These are phyloP conservation scores for Girardinus metallicus DNA, from an alignment of 2,797 vertebrate genomes.

Conservation along the genomic window DNA sequence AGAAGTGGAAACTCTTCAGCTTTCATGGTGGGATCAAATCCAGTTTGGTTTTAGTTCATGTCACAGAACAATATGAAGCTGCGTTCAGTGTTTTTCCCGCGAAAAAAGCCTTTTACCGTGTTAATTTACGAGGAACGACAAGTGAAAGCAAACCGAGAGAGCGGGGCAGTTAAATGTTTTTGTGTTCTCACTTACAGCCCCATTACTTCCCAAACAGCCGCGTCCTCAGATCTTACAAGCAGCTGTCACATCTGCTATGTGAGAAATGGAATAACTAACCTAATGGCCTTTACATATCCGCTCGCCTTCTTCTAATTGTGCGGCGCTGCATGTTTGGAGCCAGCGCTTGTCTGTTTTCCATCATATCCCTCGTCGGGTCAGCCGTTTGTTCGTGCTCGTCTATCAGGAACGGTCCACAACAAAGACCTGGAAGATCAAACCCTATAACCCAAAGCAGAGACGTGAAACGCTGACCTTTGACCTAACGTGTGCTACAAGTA, in stretches of 20 bases:
- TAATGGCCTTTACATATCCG: slow-evolving; percentile 32
- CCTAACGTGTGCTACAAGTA: slow-evolving; percentile 65
- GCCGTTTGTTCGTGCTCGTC: slow-evolving; percentile 56
- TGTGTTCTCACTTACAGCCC: slow-evolving; percentile 30
- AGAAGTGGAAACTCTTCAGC: slow-evolving; percentile 13
- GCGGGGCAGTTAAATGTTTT: slow-evolving; percentile 16
- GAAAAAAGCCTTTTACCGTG: not conserved
- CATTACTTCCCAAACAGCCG: slow-evolving; percentile 31
- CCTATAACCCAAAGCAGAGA: slow-evolving; percentile 71
- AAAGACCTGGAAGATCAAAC: slow-evolving; percentile 57
- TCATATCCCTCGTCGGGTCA: slow-evolving; percentile 57
- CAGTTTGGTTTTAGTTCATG: slow-evolving; percentile 5
- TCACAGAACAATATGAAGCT: slow-evolving; percentile 2
- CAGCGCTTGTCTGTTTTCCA: slow-evolving; percentile 49
- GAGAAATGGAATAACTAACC: slow-evolving; percentile 15
- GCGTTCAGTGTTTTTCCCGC: not conserved
- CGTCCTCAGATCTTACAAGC: slow-evolving; percentile 30
- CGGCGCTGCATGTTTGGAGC: slow-evolving; percentile 28
- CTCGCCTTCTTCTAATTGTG: slow-evolving; percentile 19
- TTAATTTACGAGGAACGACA: slow-evolving; percentile 12
- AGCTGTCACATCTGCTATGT: not conserved
- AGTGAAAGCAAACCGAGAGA: slow-evolving; percentile 18
- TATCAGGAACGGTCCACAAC: slow-evolving; percentile 60
- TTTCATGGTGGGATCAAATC: slow-evolving; percentile 14
- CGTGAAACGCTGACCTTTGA: slow-evolving; percentile 71